Percentiles rank a stretch among this genome's conserved stretches.
Evolutionary conservation across 2,888 invertebrate genomes (phyloP).

Genomic region (Capitulum mitella): DNA sequence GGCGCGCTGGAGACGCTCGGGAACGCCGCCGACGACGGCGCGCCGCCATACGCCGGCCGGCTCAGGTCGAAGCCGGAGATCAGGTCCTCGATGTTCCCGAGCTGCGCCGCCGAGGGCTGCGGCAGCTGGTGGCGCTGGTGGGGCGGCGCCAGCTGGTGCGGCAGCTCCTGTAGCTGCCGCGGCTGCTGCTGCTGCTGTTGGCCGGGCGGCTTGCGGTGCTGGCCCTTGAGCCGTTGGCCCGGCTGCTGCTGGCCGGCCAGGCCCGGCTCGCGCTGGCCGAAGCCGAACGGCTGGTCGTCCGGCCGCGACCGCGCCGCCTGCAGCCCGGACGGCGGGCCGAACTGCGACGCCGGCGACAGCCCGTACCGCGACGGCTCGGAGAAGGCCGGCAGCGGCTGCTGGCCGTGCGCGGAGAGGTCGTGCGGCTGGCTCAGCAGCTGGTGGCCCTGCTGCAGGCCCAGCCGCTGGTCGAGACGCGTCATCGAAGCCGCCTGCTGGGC

Average conservation of each 20-base stretch:
- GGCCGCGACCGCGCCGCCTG: background rate
- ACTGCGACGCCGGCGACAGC: background rate
- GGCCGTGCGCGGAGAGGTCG: slow-evolving; percentile 6
- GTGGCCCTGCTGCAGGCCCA: background rate
- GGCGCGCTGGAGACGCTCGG: background rate
- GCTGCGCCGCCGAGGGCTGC: background rate
- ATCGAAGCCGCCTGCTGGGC: background rate
- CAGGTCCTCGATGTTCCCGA: background rate
- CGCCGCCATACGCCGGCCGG: background rate
- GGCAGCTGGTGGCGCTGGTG: background rate
- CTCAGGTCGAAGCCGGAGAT: slow-evolving; percentile 10
- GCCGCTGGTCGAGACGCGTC: background rate
- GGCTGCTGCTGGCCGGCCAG: background rate
- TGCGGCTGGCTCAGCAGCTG: background rate
- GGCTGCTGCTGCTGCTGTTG: background rate
- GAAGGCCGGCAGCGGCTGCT: background rate
- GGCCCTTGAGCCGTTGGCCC: background rate
- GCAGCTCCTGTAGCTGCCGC: background rate
- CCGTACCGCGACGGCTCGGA: background rate
- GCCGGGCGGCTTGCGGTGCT: background rate
- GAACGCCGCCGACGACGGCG: no score
- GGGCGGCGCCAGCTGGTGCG: background rate
- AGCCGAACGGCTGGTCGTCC: background rate
- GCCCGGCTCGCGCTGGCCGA: background rate
- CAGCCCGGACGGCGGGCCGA: background rate